Evolutionary conservation across 2,888 invertebrate species (phyloP), one percentile per base, ranked within the genome.

Genomic region (Parochlus steinenii): DNA sequence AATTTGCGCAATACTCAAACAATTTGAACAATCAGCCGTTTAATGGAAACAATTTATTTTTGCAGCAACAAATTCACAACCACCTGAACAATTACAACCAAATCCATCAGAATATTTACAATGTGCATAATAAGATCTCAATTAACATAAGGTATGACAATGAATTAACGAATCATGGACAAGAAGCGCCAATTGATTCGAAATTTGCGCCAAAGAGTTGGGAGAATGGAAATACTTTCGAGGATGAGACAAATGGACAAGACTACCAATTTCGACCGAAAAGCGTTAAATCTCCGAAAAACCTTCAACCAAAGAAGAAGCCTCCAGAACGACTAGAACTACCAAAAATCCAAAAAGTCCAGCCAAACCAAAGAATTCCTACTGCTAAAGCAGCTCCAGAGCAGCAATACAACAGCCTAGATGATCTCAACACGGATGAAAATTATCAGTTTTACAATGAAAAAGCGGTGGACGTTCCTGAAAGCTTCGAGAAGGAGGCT

Each of bases 381-480:
- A n/a, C n/a, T n/a, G n/a, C n/a, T n/a, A n/a, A n/a, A n/a, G n/a
- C n/a, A n/a, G n/a, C n/a, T n/a, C n/a, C n/a, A n/a, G n/a, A n/a
- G n/a, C n/a, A n/a, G n/a, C n/a, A n/a, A n/a, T 34, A 34, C 20
- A 34, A 34, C 16, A 34, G 34, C 22, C 26, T 34, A 8, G 34
- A 34, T 27, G 34, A 34, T 34, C 34, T 34, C 34, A 28, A 34
- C 11, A 20, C 24, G 12, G 34, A 34, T 14, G 34, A 34, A 22
- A 27, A 20, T 14, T 34, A 34, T 28, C 34, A 34, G 15, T 34
- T 34, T n/a, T 40, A 40, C 15, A 41, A 37, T 31, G 43, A 44
- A 31, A 41, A 36, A 25, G 29, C 41, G 18, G 37, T 40, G 14
- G 42, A 44, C 40, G 42, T 42, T 8, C 40, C 44, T 8, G 42